A percentile compares a stretch with the other conserved stretches of the same genome.
Evolutionary conservation across 2,113 vertebrate genomes (phyloP).

Genomic region (Cebidichthys violaceus): DNA sequence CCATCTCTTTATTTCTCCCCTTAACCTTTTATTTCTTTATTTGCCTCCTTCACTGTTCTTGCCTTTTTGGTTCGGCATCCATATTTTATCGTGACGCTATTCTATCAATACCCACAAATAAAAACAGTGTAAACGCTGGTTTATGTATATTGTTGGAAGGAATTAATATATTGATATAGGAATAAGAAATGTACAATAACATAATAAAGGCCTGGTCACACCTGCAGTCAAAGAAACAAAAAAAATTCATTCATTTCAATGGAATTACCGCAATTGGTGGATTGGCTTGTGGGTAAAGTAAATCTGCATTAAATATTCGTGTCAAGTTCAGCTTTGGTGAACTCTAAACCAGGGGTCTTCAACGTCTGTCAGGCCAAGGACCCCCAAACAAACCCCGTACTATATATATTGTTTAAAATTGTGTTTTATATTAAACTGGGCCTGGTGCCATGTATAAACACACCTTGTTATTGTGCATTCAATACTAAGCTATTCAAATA

Average conservation of each 20-base stretch:
- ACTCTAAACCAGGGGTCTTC: background rate
- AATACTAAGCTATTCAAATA: no score
- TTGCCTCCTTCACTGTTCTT: background rate
- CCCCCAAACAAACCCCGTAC: no score
- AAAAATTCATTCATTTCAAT: background rate
- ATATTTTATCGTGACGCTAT: slow-evolving; percentile 14
- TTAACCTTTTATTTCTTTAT: slow-evolving; percentile 2
- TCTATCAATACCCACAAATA: background rate
- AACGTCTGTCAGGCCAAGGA: no score
- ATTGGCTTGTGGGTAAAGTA: background rate
- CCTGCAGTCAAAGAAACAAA: background rate
- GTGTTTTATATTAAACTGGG: no score
- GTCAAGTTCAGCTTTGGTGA: background rate
- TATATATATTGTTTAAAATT: no score
- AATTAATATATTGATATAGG: background rate
- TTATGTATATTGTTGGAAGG: background rate
- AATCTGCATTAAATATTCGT: no score
- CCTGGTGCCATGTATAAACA: no score
- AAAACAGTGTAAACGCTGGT: background rate
- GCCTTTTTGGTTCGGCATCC: background rate
- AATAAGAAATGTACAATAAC: background rate
- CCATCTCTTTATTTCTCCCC: slow-evolving; percentile 15
- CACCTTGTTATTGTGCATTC: no score
- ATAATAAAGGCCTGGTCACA: background rate
- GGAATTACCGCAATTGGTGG: background rate